These are phyloP conservation scores for Agrochola litura DNA, from an alignment of 2,888 invertebrate species.

Conservation along the genomic window DNA sequence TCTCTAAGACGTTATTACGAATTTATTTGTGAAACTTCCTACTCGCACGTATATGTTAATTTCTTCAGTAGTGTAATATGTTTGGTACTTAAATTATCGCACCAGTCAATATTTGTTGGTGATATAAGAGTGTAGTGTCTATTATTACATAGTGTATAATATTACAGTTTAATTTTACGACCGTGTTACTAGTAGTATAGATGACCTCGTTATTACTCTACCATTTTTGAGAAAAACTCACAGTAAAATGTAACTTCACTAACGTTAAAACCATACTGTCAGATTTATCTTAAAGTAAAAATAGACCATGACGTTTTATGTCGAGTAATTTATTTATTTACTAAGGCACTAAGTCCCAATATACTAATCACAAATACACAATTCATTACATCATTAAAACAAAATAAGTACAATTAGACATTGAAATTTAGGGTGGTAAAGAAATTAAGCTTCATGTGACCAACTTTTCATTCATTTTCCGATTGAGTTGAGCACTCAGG, in stretches of 20 bases:
- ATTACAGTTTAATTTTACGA: neutral
- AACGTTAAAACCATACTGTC: too few relatives aligned
- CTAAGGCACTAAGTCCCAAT: too few relatives aligned
- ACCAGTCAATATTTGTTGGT: conserved; percentile 39
- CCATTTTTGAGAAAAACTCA: neutral
- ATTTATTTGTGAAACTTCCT: conserved; percentile 25
- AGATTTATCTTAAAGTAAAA: neutral
- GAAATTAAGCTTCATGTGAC: neutral
- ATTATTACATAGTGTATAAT: too few relatives aligned
- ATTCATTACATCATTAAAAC: too few relatives aligned
- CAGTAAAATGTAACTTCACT: neutral
- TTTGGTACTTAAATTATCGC: conserved; percentile 42
- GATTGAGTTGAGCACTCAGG: neutral
- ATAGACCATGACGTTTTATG: neutral
- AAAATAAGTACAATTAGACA: too few relatives aligned
- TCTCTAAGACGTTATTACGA: conserved; percentile 10
- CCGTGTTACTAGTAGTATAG: neutral
- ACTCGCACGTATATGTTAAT: conserved; percentile 35
- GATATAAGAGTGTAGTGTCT: conserved; percentile 14
- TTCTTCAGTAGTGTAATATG: conserved; percentile 16
- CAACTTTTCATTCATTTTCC: neutral
- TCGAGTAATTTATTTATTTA: neutral
- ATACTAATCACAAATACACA: too few relatives aligned
- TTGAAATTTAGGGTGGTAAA: neutral
- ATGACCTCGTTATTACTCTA: neutral